Evolutionary conservation across 1,140 invertebrate genomes (phyloP).

Genomic region (Drosophila pseudoobscura): DNA sequence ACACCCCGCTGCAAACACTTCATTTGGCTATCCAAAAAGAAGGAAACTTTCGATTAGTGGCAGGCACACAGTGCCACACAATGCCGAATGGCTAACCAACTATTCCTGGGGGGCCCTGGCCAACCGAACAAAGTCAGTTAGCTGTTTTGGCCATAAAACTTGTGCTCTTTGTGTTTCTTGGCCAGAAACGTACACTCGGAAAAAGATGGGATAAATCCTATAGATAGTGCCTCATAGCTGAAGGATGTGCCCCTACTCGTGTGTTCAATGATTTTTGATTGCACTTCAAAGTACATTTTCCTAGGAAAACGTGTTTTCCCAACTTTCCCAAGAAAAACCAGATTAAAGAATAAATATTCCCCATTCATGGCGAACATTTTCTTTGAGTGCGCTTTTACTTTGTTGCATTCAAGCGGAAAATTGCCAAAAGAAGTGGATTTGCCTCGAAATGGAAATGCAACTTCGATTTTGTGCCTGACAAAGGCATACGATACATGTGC

Average conservation of each 20-base stretch:
- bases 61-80: conserved; percentile 7
- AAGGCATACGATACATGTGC: neutral
- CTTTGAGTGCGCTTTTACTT: neutral
- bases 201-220: too few species aligned
- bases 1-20: conserved; percentile 57
- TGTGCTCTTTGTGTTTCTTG: conserved; percentile 5
- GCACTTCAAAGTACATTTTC: too few species aligned
- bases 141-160: conserved; percentile 36
- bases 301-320: neutral
- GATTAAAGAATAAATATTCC: too few species aligned
- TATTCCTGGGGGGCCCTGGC: conserved; percentile 12
- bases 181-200: neutral
- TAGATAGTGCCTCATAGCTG: too few species aligned
- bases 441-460: conserved; percentile 25
- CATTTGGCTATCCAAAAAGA: conserved; percentile 36
- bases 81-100: conserved; percentile 24
- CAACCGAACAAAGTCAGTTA: conserved; percentile 41
- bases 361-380: too few species aligned
- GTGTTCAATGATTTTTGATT: too few species aligned
- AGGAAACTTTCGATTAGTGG: conserved; percentile 48
- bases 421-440: conserved; percentile 18
- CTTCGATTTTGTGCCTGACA: conserved; percentile 24
- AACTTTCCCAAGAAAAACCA: neutral
- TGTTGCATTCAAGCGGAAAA: conserved; percentile 25
- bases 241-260: neutral